These are phyloP conservation scores for Drosophila ogumai DNA, from an alignment of 1,140 invertebrate species.

Conservation along the genomic window DNA sequence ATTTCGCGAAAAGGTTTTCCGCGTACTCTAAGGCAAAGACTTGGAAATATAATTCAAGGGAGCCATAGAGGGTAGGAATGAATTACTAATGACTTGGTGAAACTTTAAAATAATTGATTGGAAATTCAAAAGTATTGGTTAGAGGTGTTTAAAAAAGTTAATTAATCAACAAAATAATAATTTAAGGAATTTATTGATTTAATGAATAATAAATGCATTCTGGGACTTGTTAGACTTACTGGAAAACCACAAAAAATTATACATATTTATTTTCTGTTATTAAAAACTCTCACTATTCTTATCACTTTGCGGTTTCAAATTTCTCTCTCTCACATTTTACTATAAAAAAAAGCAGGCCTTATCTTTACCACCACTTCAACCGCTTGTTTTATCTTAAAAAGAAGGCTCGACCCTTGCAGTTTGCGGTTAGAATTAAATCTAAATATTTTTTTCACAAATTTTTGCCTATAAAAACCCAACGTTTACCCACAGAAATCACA, in stretches of 20 bases:
- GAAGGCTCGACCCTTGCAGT: constrained; percentile 9
- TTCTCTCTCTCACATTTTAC: neutral
- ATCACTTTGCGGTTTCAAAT: constrained; percentile 10
- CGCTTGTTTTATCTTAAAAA: neutral
- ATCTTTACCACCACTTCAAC: constrained; percentile 2
- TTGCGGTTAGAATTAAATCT: constrained; percentile 4
- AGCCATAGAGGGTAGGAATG: neutral
- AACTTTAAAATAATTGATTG: constrained; percentile 26
- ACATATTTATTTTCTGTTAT: neutral
- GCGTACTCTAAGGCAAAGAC: neutral
- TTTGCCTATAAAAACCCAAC: constrained; percentile 13
- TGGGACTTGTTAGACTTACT: fast-evolving
- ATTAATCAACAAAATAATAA: neutral
- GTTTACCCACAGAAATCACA: neutral
- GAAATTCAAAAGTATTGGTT: neutral
- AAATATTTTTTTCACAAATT: neutral
- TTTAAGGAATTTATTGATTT: neutral
- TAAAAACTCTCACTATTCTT: neutral
- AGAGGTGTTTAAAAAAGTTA: neutral
- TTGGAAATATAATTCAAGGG: constrained; percentile 15
- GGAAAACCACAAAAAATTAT: neutral
- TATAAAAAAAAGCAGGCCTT: neutral
- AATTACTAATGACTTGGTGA: neutral
- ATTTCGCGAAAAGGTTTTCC: constrained; percentile 36
- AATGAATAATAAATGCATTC: neutral